phyloP scores from a whole-genome alignment of 2,888 invertebrate genomes.

The Lepidochitona cinerea region DNA sequence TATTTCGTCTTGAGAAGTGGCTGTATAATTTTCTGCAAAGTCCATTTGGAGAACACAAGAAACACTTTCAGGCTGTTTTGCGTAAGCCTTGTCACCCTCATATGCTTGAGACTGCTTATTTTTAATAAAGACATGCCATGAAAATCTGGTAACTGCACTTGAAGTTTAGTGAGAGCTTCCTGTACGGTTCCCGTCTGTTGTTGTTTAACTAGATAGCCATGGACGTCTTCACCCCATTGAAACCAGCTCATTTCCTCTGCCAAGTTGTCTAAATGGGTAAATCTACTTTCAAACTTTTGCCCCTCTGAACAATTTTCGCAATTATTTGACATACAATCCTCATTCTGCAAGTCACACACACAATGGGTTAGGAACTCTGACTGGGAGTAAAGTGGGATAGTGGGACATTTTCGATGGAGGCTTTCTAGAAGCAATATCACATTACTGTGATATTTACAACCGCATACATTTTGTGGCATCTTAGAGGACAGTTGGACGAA shows the following conservation, averaged over 20 bases:
- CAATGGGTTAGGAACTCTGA: constrained; percentile 3
- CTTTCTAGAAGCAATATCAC: constrained; percentile 15
- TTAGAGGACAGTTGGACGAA: constrained; percentile 6
- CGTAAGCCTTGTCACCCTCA: neutral
- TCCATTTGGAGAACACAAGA: constrained; percentile 18
- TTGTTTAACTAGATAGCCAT: constrained; percentile 4
- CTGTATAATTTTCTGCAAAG: constrained; percentile 17
- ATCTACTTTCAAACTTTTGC: neutral
- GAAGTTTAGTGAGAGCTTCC: constrained; percentile 7
- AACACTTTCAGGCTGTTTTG: neutral
- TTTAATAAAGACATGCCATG: constrained; percentile 18
- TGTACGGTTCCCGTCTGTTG: neutral
- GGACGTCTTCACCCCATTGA: constrained; percentile 11
- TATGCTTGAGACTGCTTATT: constrained; percentile 7
- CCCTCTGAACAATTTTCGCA: constrained; percentile 9
- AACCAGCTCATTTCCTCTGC: constrained; percentile 7
- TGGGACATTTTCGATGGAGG: constrained; percentile 11
- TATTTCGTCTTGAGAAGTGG: constrained; percentile 17
- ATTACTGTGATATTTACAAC: constrained; percentile 18
- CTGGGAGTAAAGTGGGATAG: constrained; percentile 7
- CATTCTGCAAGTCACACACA: constrained; percentile 6
- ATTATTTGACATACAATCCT: constrained; percentile 18
- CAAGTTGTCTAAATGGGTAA: neutral
- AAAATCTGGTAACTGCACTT: neutral
- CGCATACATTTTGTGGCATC: constrained; percentile 17